A percentile compares a stretch with the other conserved stretches of the same genome.
Evolutionary conservation across 2,888 invertebrate species (phyloP).

Genomic region (Sceliomorpha sp.): DNA sequence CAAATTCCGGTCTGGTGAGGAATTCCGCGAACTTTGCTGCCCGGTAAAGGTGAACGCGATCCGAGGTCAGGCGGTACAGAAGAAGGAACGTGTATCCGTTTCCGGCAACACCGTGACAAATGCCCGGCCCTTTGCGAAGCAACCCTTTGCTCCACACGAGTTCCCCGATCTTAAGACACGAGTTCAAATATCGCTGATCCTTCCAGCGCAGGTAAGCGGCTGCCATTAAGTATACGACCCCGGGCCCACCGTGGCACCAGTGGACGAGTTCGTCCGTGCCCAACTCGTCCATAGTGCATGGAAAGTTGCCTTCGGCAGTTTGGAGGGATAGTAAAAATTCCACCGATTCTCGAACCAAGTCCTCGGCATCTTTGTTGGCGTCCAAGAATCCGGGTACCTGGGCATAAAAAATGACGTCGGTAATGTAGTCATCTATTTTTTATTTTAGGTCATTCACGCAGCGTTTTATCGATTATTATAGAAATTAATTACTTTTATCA

Average conservation of each 20-base stretch:
- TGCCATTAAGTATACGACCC: conserved; percentile 89
- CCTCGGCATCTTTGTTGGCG: conserved; percentile 81
- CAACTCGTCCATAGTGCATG: conserved; percentile 87
- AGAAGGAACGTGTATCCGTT: conserved; percentile 90
- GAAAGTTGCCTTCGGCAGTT: conserved; percentile 87
- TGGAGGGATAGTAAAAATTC: conserved; percentile 86
- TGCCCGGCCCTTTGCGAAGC: conserved; percentile 92
- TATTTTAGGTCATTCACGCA: background rate
- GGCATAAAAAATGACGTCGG: background rate
- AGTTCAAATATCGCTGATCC: conserved; percentile 86
- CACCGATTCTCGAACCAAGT: conserved; percentile 84
- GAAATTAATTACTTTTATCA: conserved; percentile 78
- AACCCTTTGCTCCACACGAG: conserved; percentile 92
- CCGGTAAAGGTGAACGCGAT: conserved; percentile 86
- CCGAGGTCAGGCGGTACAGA: conserved; percentile 87
- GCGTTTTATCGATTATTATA: background rate
- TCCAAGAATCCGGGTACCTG: conserved; percentile 82
- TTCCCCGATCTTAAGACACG: conserved; percentile 86
- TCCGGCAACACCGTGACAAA: conserved; percentile 94
- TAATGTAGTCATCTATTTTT: background rate
- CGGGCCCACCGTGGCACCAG: conserved; percentile 96
- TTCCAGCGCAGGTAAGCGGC: conserved; percentile 89
- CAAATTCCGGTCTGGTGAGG: conserved; percentile 85
- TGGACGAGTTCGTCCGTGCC: conserved; percentile 88
- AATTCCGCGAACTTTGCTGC: conserved; percentile 90